Base-by-base conservation (phyloP, 1,140 invertebrate genomes). In the Andricus grossulariae region DNA sequence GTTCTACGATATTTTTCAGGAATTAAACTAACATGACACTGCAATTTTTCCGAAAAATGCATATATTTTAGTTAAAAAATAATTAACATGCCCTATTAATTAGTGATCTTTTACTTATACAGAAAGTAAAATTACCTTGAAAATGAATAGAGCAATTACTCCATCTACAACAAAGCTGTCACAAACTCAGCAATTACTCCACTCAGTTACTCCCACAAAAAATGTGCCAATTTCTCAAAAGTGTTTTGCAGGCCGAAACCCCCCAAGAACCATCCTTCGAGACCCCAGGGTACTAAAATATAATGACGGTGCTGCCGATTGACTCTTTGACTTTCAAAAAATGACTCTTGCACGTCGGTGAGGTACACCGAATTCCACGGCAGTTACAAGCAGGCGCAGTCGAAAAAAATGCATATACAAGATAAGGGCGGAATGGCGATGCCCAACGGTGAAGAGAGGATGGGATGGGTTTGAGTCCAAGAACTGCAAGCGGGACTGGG, bases 251-350 rank as follows among this genome's bases (percentile, higher is more conserved):
- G 60, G n/a, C 15, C 16, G 1, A n/a, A 45, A 66, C 25, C 8
- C 10, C 54, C 18, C 18, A 21, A 19, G 54, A 55, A 55, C 19
- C 60, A 16, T 32, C 25, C 45, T 12, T 25, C 15, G 45, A 66
- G 60, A 15, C 15, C 60, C 60, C 60, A 45, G 32, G 60, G 45
- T 66, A 66, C 60, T 66, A 66, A 66, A 66, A 45, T 39, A 66
- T 66, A 66, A 66, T 66, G 25, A 66, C 25, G 60, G 60, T 66
- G 60, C 60, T 66, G 15, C 60, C 15, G 60, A 66, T 66, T 66
- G 25, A 66, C 60, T 66, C 60, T 66, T 66, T 66, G 60, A 66
- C 60, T 66, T 66, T 66, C 25, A 39, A 66, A 66, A 66, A 66
- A 66, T 66, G 60, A 15, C 45, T 25, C 7, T n/a, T 39, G 60